Percentiles rank a stretch among this genome's conserved stretches.
phyloP scores from a whole-genome alignment of 1,140 invertebrate genomes.

The Varroa destructor region DNA sequence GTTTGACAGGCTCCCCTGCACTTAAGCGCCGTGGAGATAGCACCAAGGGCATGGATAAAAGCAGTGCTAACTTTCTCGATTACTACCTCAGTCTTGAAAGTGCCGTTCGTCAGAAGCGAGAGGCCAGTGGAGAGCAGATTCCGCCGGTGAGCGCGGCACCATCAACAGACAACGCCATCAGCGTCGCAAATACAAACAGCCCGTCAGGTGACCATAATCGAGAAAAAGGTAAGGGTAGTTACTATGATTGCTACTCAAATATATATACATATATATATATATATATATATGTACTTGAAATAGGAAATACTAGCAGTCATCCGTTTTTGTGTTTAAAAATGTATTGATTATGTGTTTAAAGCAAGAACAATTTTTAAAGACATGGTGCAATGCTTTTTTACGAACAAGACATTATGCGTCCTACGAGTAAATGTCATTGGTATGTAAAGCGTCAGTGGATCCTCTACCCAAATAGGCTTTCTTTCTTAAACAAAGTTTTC shows the following conservation, averaged over 20 bases:
- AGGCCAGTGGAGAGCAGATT: conserved; percentile 28
- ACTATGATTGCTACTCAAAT: not conserved
- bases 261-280: not conserved
- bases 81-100: conserved; percentile 34
- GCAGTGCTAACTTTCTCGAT: conserved; percentile 33
- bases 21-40: not conserved
- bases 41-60: conserved; percentile 15
- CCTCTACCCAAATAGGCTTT: no score
- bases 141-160: conserved; percentile 31
- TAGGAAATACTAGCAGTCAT: no score
- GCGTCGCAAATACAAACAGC: conserved; percentile 34
- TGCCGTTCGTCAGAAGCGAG: conserved; percentile 29
- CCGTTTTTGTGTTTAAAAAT: no score
- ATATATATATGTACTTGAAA: no score
- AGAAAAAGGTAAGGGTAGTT: conserved; percentile 27
- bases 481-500: no score
- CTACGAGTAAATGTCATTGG: no score
- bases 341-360: no score
- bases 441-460: no score
- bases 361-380: no score
- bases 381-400: no score
- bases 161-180: conserved; percentile 34
- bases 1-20: conserved; percentile 4
- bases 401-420: no score
- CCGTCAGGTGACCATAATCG: conserved; percentile 35